Evolutionary conservation across 2,797 vertebrate species (phyloP), one percentile per base, ranked within the genome.

Genomic region (Gorsachius magnificus): DNA sequence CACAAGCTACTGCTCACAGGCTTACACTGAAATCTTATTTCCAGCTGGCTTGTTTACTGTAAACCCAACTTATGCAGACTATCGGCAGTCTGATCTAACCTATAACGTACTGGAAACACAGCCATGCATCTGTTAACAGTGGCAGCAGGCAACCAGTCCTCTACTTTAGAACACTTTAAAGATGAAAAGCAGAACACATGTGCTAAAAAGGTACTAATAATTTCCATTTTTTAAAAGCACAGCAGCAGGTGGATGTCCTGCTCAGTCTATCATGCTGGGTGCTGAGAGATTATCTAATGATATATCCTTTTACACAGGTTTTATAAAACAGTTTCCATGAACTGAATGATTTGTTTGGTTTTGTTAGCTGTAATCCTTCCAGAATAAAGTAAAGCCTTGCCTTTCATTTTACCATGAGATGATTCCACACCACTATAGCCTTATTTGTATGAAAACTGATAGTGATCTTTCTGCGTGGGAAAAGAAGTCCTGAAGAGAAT

Each of bases 1-100:
- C 10, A 19, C 11, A 50, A 10, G 2, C 26, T 56, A 20, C 11
- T 84, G 6, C 15, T 75, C 43, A 51, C 0, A 0, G 20, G 8
- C 50, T 33, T 25, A 16, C 14, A 38, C 2, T 11, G 4, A 75
- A 25, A 48, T 50, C 10, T 66, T 61, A 18, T 45, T 87, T 76
- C 33, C n/a, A 87, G 26, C 13, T 45, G 16, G 60, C 19, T 38
- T 56, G 6, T 57, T 82, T 41, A 58, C 33, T 54, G 14, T 19
- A 66, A 87, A 50, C 20, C 43, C 15, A 17, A 41, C 58, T 82
- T 50, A 11, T 58, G 7, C 0, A 1, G 22, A 15, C 10, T 18
- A 6, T 36, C 83, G 46, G 2, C 9, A 65, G 21, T 9, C 65
- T 87, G 16, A 54, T 57, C 35, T 63, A 48, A 36, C 15, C 9